Evolutionary conservation across 1,140 invertebrate genomes (phyloP), one percentile per base, ranked within the genome.

Genomic region (Drosophila fuyamai): DNA sequence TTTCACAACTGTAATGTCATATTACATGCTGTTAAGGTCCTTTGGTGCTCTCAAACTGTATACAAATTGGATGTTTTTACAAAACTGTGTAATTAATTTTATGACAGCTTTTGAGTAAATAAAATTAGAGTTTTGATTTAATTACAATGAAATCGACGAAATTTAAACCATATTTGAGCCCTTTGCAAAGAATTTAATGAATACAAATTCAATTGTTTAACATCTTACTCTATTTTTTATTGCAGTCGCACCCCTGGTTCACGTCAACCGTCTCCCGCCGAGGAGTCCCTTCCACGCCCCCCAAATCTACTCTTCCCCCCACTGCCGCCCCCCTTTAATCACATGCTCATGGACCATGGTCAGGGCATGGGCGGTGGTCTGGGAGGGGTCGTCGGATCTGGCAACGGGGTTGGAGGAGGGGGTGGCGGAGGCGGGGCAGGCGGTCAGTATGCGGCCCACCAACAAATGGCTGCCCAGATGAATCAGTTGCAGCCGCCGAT

Each of bases 241-340:
- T 94, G 10, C 93, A 97, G 96, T 90, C 96, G 97, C 61, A 97
- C 96, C 67, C 96, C 96, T 5, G 96, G 97, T n/a, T 98, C 97
- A 78, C 94, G 97, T 82, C 97, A 98, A 91, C 97, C 97, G 18
- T 98, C 97, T 8, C 97, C 97, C 4, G 96, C 96, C 9, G 97
- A 97, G 91, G 97, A 98, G 75, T 74, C 77, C 14, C 62, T 92
- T 59, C 82, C 91, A 72, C 86, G 92, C 16, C 81, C 84, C 55
- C 79, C 78, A 6, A 90, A 76, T 50, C 50, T 92, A 48, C 65
- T 92, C 0, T 92, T 92, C 40, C 91, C 88, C 44, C 88, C 84
- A 50, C 53, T 88, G 68, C 92, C 90, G 18, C 80, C 78, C 13
- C 79, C 79, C 32, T 90, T 92, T 16, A 92, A 92, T 60, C 92